Evolutionary conservation across 1,140 invertebrate species (phyloP), one percentile per base, ranked within the genome.

Genomic region (Hyles vespertilio): DNA sequence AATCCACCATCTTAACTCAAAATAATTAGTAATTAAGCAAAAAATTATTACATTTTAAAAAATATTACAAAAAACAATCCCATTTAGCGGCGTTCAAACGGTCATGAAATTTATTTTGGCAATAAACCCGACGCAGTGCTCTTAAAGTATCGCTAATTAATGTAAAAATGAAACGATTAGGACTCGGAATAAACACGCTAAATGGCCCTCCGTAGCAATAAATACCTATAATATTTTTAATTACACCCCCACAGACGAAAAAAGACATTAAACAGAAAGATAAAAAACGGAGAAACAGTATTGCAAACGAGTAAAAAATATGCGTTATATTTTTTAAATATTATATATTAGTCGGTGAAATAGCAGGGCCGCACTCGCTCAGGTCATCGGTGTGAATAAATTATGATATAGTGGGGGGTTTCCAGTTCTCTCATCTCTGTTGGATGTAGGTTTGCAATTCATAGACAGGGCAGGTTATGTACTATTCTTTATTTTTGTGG

Each of bases 201-300:
- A 86, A 84, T 82, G 82, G 77, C 70, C 68, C 63, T 68, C 72
- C 57, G 70, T 60, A 66, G 85, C 74, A 81, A 87, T 88, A 88
- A 88, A 85, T 88, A 88, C 79, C 76, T 86, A 85, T 87, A 88
- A 88, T 88, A 84, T 75, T 88, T 85, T 83, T 84, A 85, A 85
- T 86, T 88, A 84, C 79, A 51, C 67, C 22, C n/a, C 22, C 36
- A 10, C 12, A 11, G n/a, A 5, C n/a, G 74, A 85, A 84, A 84
- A 84, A 80, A 74, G 81, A 84, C 79, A 83, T 83, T 78, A 84
- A 81, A 63, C 82, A 80, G 77, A 56, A 62, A 81, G 82, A 87
- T 83, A 85, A 83, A 81, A 74, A 81, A 72, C 51, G 56, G 4
- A 45, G 46, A 58, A 63, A 75, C 74, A 82, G 80, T 83, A 84